Evolutionary conservation across 2,888 invertebrate genomes (phyloP), one percentile per base, ranked within the genome.

Genomic region (Caenorhabditis becei): DNA sequence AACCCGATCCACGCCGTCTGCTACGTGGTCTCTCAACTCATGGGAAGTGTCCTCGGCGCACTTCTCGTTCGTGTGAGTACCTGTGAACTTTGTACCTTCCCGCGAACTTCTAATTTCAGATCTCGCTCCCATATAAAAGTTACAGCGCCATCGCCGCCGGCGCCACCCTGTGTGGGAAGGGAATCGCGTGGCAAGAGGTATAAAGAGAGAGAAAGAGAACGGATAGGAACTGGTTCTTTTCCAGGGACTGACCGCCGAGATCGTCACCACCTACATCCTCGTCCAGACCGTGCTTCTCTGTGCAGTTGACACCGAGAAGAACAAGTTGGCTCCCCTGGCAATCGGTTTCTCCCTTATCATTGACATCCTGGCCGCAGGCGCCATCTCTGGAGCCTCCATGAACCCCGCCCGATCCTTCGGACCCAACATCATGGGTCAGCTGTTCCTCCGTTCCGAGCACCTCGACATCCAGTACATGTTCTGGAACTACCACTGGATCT

Each of bases 391-490:
- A 14, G 92, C 91, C 0, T 91, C 91, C 14, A 92, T 92, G 92
- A 92, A 92, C 80, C 92, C 92, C 4, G 92, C 92, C n/a, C 88
- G 92, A 35, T 91, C 91, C 28, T 91, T 92, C 59, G 92, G 92
- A 1, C 92, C 92, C 10, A 91, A 92, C 35, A 86, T 92, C n/a
- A 80, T 84, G 54, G 85, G 81, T 18, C 72, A 77, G 24, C 11
- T 83, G 1, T 85, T 85, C 69, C 51, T 83, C 54, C 54, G 37
- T 16, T 59, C 54, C 20, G 62, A 77, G 51, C 59, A 71, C 20
- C 26, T 79, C 16, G 65, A 80, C 26, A 8, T 32, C 14, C 72
- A 62, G 3, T 63, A 70, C 49, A 78, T 74, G 53, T 83, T 83
- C 51, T 89, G 88, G 88, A 54, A 72, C n/a, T 77, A 82, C 53